Conservation (phyloP, 2,113 vertebrate species). For the Engystomops pustulosus region DNA sequence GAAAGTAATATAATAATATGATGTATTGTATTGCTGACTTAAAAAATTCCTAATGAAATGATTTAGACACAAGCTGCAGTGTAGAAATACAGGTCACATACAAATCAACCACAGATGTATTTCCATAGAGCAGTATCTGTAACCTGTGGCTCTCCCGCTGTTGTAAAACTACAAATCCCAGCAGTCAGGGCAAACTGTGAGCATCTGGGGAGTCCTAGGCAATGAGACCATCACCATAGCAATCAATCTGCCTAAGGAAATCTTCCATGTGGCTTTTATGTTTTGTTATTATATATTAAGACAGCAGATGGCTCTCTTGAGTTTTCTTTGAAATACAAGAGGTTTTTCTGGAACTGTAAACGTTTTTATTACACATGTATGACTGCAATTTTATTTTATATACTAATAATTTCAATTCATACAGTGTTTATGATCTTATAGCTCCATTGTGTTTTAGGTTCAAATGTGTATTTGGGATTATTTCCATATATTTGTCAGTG, state of each 20-base stretch:
- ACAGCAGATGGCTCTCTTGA: slow-evolving; percentile 99
- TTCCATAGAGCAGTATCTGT: not conserved
- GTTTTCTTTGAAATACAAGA: slow-evolving; percentile 80
- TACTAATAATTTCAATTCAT: not conserved
- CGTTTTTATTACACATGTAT: slow-evolving; percentile 21
- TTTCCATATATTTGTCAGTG: too few relatives aligned
- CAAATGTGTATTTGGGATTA: not conserved
- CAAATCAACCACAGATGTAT: not conserved
- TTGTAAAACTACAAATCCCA: not conserved
- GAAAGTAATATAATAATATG: too few relatives aligned
- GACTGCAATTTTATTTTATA: too few relatives aligned
- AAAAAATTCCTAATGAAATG: too few relatives aligned
- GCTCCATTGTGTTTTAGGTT: not conserved
- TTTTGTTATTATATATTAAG: slow-evolving; percentile 81
- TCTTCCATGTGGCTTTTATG: not conserved
- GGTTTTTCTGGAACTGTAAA: slow-evolving; percentile 24
- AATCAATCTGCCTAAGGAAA: not conserved
- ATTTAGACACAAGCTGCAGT: not conserved
- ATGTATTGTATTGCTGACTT: too few relatives aligned
- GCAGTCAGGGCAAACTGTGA: not conserved
- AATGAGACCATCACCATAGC: not conserved
- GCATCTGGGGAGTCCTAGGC: too few relatives aligned
- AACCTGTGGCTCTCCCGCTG: not conserved
- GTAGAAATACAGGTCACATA: not conserved
- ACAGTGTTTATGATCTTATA: not conserved